These are phyloP conservation scores for Creontiades dilutus DNA, from an alignment of 2,888 invertebrate species.

Conservation along the genomic window DNA sequence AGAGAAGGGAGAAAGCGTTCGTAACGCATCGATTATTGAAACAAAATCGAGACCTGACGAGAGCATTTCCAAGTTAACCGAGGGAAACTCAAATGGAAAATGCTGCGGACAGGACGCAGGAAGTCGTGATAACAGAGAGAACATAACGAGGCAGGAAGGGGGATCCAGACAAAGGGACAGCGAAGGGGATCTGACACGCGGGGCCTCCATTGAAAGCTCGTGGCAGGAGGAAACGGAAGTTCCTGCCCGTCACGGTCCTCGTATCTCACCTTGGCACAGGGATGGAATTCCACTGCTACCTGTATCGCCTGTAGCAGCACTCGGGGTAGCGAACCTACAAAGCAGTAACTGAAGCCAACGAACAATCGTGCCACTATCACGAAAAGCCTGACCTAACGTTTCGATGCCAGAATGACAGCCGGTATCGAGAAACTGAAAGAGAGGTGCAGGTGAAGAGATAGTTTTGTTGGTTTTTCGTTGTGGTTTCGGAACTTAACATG, in stretches of 20 bases:
- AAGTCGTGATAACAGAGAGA: constrained; percentile 53
- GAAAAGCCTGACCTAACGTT: constrained; percentile 18
- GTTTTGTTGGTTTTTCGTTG: too few species aligned
- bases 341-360: constrained; percentile 2
- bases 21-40: constrained; percentile 29
- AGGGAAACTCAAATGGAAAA: constrained; percentile 30
- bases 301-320: constrained; percentile 5
- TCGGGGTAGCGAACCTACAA: background rate
- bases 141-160: constrained; percentile 23
- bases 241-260: constrained; percentile 50
- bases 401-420: constrained; percentile 25
- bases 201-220: background rate
- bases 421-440: background rate
- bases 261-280: constrained; percentile 44
- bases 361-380: constrained; percentile 22
- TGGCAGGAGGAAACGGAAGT: constrained; percentile 48
- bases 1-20: background rate
- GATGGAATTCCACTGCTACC: constrained; percentile 44
- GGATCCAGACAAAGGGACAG: background rate
- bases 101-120: constrained; percentile 37
- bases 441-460: too few species aligned
- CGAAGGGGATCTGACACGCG: background rate
- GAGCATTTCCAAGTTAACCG: constrained; percentile 28
- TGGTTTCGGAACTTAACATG: too few species aligned
- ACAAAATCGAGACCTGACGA: constrained; percentile 28